These are phyloP conservation scores for Sarcophaga caerulescens DNA, from an alignment of 2,888 invertebrate species.

Conservation along the genomic window DNA sequence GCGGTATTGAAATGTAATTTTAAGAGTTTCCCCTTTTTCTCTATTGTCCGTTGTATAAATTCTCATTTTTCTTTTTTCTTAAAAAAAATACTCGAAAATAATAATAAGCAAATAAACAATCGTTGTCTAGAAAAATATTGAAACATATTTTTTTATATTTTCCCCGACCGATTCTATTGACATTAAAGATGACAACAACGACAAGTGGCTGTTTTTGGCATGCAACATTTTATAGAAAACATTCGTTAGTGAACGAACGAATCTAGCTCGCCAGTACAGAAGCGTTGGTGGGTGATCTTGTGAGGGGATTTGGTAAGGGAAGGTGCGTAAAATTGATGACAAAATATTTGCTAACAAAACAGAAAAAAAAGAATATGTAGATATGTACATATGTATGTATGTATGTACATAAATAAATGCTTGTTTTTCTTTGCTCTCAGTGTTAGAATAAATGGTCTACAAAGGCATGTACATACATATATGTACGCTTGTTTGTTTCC, in stretches of 20 bases:
- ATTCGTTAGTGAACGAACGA: background rate
- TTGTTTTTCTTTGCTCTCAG: no score
- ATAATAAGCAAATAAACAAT: background rate
- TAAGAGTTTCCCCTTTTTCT: background rate
- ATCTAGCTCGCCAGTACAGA: background rate
- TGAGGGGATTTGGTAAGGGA: background rate
- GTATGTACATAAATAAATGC: background rate
- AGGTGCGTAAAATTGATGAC: slow-evolving; percentile 26
- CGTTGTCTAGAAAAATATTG: background rate
- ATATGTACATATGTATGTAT: background rate
- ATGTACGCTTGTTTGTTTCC: no score
- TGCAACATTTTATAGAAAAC: background rate
- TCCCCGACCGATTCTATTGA: background rate
- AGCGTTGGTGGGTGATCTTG: background rate
- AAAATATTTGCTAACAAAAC: slow-evolving; percentile 13
- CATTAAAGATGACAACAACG: background rate
- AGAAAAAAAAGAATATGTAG: background rate
- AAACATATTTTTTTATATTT: background rate
- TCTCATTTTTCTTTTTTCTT: background rate
- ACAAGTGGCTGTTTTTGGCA: slow-evolving; percentile 29
- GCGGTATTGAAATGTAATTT: background rate
- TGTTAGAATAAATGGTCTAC: no score
- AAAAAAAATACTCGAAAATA: background rate
- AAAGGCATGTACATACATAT: no score
- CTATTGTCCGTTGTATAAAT: background rate